These are phyloP conservation scores for Pristionchus japonicus DNA, from an alignment of 2,888 invertebrate species.

Conservation along the genomic window DNA sequence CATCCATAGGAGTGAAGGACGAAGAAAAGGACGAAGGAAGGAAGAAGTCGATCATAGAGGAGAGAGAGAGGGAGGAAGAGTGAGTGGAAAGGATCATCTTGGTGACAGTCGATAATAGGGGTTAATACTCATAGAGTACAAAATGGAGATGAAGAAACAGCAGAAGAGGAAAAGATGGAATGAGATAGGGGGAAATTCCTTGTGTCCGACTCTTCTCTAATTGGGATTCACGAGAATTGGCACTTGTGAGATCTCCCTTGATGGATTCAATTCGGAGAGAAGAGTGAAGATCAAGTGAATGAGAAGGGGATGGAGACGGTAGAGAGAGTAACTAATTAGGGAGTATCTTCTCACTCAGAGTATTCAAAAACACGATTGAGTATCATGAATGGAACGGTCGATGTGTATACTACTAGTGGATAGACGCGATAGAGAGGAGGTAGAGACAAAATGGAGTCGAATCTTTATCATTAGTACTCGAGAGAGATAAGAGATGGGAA, in stretches of 20 bases:
- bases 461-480: slow-evolving; percentile 30
- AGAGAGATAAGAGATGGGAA: slow-evolving; percentile 35
- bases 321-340: not conserved
- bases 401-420: not conserved
- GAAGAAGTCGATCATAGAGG: not conserved
- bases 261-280: not conserved
- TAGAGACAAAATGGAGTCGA: slow-evolving; percentile 31
- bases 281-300: not conserved
- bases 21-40: not conserved
- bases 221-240: not conserved
- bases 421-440: too few relatives aligned
- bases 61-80: too few relatives aligned
- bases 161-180: not conserved
- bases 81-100: too few relatives aligned
- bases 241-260: not conserved
- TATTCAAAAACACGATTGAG: not conserved
- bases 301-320: not conserved
- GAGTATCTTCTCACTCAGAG: not conserved
- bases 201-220: slow-evolving; percentile 1
- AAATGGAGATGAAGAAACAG: not conserved
- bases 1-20: not conserved
- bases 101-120: not conserved
- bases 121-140: not conserved
- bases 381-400: not conserved
- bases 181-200: not conserved